Base-by-base conservation (phyloP, 2,888 invertebrate species). In the Stenichneumon culpator region DNA sequence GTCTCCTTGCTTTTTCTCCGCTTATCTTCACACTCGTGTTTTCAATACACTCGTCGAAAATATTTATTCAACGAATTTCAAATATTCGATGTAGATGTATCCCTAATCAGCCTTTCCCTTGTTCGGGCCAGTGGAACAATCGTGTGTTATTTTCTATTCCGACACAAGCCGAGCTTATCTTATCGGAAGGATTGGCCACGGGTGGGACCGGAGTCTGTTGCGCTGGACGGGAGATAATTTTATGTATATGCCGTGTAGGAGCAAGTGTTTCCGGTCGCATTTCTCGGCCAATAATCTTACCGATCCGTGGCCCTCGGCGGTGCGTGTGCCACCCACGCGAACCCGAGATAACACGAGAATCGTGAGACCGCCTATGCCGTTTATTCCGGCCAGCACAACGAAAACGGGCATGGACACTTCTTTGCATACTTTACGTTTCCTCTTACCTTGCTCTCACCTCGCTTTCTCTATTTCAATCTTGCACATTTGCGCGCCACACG, bases 271-370 rank as follows among this genome's bases (percentile, higher is more conserved):
- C 79, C 79, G 65, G 79, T 63, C 75, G 67, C 79, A 68, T 79
- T 83, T 79, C 63, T 50, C 52, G 47, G 32, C 50, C 39, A 50
- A 75, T 79, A 75, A 83, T 83, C 83, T 80, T 65, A 75, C 74
- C 36, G 74, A 83, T 83, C 79, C 70, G 16, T 44, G 74, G 5
- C 19, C 19, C 39, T 14, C 28, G 63, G 75, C 78, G 74, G 52
- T 74, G 83, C 83, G 83, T 83, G 79, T 44, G 79, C 83, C 83
- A 79, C 83, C 83, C 83, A 83, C 83, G 79, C 79, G 79, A 75
- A 63, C 19, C 44, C 65, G 75, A 75, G 83, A 83, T 79, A 79
- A 69, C 74, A 47, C 47, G 70, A 69, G 50, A 39, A 28, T 69
- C 25, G 44, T 65, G 60, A 69, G 44, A 72, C 63, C 69, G 73